Conservation (phyloP, 2,888 invertebrate species). For the Eupithecia inturbata region DNA sequence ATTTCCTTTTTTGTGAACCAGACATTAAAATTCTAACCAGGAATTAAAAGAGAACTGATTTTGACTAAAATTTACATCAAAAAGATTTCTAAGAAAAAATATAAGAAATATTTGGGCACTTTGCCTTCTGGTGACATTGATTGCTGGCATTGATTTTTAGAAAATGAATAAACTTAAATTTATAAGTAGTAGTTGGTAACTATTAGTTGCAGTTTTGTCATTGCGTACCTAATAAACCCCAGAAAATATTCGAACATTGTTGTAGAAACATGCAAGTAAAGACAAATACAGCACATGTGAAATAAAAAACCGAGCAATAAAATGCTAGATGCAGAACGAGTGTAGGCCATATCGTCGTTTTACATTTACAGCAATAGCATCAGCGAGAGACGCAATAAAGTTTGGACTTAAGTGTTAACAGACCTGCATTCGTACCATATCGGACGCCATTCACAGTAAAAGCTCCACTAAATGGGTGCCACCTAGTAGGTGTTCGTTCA, state of each 20-base stretch:
- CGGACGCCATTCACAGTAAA: slow-evolving; percentile 58
- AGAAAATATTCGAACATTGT: not conserved
- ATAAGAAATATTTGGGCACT: too few relatives aligned
- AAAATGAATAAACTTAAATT: too few relatives aligned
- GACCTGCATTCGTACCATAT: slow-evolving; percentile 60
- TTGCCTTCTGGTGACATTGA: too few relatives aligned
- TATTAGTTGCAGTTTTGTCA: not conserved
- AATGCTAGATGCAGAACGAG: slow-evolving; percentile 64
- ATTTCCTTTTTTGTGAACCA: too few relatives aligned
- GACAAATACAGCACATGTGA: slow-evolving; percentile 16
- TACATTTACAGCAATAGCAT: slow-evolving; percentile 63
- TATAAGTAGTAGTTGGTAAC: too few relatives aligned
- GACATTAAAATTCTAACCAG: not conserved
- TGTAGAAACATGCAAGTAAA: not conserved
- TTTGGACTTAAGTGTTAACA: slow-evolving; percentile 67
- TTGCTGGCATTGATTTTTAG: not conserved
- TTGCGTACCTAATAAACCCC: not conserved
- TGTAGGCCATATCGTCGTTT: slow-evolving; percentile 60
- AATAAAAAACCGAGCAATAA: slow-evolving; percentile 52
- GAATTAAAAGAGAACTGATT: not conserved
- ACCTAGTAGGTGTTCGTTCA: slow-evolving; percentile 53
- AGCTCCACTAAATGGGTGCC: slow-evolving; percentile 53
- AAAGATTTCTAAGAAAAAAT: not conserved
- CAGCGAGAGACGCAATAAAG: slow-evolving; percentile 74
- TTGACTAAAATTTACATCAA: not conserved